Evolutionary conservation across 2,888 invertebrate genomes (phyloP), one percentile per base, ranked within the genome.

Genomic region (Cinara cedri): DNA sequence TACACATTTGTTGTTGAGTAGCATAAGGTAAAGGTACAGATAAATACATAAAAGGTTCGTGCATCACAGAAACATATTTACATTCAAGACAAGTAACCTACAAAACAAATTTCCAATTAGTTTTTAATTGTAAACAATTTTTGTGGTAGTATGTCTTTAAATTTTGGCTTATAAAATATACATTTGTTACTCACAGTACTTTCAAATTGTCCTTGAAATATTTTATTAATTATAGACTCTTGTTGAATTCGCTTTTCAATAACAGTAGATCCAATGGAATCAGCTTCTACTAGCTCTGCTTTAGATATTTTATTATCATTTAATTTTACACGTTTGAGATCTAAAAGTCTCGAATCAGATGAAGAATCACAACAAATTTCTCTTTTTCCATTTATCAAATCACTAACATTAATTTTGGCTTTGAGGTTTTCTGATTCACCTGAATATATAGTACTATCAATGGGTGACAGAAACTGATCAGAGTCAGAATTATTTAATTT

Each of bases 11-110:
- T 81, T 88, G 86, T 83, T 90, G 89, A 87, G 89, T 88, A 42
- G 90, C 90, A 83, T 88, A 87, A 62, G 90, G 90, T 81, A 90
- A 86, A 8, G 90, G 90, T 60, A 90, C 88, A 51, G 90, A 89
- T n/a, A 90, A 86, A 84, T 90, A 90, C 90, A 90, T 90, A 83
- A 90, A 90, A 34, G 90, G 90, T 83, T 90, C 90, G 83, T 89
- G 90, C 13, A 90, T 90, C 19, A 90, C 88, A 1, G 90, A 90
- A 19, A 89, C 87, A 84, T 89, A 89, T 81, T 87, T 87, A 84
- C 90, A 90, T 62, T 87, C 87, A 3, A 88, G 88, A 83, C 90
- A 90, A 26, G 89, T 88, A 62, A 90, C 89, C 90, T 90, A 84
- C 1, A 85, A 85, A 82, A 72, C 60, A 83, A 72, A 75, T 44